Conservation (phyloP, 30 jellyfish, hydroid and myxozoan species). For the Hydra vulgaris region DNA sequence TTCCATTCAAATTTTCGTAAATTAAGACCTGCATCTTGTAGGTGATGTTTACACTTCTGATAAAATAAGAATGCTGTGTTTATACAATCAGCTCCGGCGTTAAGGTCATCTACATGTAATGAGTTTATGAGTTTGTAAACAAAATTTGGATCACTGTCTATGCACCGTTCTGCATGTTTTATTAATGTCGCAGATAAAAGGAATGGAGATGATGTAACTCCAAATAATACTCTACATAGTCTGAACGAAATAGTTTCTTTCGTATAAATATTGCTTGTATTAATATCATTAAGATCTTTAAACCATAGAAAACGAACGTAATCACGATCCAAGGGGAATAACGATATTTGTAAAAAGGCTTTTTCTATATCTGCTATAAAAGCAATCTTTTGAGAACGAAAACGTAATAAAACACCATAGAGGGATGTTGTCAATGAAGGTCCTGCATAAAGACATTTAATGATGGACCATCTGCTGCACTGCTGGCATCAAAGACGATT, state of each 20-base stretch:
- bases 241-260: background rate
- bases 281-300: background rate
- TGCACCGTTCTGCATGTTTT: background rate
- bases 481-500: constrained; percentile 5
- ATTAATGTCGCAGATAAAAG: background rate
- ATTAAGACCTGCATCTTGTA: background rate
- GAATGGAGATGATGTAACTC: background rate
- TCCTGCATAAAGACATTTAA: background rate
- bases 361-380: background rate
- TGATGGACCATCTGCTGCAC: background rate
- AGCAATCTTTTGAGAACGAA: background rate
- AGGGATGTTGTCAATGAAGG: background rate
- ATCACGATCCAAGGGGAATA: background rate
- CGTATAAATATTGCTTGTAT: background rate
- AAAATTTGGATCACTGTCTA: background rate
- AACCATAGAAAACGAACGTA: background rate
- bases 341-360: background rate
- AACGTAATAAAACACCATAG: background rate
- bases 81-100: background rate
- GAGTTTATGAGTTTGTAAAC: background rate
- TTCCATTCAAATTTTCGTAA: constrained; percentile 12
- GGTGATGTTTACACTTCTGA: constrained; percentile 1
- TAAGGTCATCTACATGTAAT: constrained; percentile 1
- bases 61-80: background rate
- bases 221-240: background rate